These are phyloP conservation scores for Acrocephalus scirpaceus DNA, from an alignment of 2,797 vertebrate species.

Conservation along the genomic window DNA sequence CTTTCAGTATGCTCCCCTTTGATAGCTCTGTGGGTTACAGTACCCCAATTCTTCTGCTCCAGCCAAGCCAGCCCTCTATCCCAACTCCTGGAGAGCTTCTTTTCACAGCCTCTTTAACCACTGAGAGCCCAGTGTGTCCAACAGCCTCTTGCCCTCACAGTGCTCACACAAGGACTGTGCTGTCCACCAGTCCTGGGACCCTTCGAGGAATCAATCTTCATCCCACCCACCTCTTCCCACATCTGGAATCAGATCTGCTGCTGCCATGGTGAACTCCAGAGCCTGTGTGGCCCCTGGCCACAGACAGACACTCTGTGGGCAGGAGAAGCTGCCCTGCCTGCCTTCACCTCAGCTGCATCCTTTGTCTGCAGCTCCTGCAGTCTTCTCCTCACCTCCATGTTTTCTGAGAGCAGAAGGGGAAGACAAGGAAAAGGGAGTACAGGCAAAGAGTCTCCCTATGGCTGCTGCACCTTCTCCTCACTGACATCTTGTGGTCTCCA, in stretches of 20 bases:
- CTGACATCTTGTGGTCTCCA: fast-evolving
- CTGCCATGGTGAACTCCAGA: background rate
- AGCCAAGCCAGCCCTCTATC: background rate
- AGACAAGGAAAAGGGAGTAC: background rate
- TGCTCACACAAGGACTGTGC: background rate
- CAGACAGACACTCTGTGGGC: background rate
- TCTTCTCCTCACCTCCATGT: background rate
- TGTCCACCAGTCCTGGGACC: background rate
- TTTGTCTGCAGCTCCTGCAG: background rate
- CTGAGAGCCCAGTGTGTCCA: background rate
- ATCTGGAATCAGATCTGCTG: background rate
- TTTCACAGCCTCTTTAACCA: background rate
- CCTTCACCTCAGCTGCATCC: background rate
- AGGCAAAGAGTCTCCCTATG: background rate
- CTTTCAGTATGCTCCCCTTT: background rate
- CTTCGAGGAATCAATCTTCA: background rate
- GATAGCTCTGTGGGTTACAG: background rate
- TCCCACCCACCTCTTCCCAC: background rate
- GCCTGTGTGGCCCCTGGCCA: no score
- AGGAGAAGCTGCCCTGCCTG: background rate
- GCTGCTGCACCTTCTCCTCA: background rate
- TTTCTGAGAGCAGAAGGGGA: background rate
- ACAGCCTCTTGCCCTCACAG: background rate
- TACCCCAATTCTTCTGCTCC: background rate
- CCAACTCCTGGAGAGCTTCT: background rate